These are phyloP conservation scores for Misgurnus anguillicaudatus DNA, from an alignment of 2,113 vertebrate genomes.

Conservation along the genomic window DNA sequence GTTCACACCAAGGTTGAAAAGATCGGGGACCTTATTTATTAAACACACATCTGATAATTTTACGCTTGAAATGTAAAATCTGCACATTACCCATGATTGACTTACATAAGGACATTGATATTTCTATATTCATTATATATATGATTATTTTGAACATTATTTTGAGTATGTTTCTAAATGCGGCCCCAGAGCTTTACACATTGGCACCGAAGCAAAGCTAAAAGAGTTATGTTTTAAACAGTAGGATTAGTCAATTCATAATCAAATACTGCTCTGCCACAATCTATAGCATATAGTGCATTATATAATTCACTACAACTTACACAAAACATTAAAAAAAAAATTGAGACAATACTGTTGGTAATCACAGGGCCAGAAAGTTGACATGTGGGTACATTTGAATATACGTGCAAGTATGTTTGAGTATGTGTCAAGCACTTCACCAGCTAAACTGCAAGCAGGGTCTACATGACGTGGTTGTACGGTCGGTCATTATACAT, in stretches of 20 bases:
- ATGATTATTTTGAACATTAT: background rate
- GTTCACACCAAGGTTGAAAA: slow-evolving; percentile 23
- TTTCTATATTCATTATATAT: too few species aligned
- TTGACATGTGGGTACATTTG: slow-evolving; percentile 15
- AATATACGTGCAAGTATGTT: slow-evolving; percentile 40
- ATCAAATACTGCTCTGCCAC: slow-evolving; percentile 10
- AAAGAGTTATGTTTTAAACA: background rate
- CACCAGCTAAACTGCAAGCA: slow-evolving; percentile 1
- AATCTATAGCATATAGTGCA: background rate
- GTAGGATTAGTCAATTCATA: slow-evolving; percentile 8
- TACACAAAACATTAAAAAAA: background rate
- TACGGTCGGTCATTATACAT: slow-evolving; percentile 66
- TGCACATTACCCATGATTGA: background rate
- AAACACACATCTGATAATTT: background rate
- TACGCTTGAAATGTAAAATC: too few species aligned
- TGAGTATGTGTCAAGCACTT: background rate
- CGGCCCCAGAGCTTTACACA: background rate
- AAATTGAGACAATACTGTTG: background rate
- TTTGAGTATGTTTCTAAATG: background rate
- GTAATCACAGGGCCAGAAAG: background rate
- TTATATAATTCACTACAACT: background rate
- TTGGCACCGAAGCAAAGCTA: slow-evolving; percentile 4
- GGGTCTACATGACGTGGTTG: slow-evolving; percentile 42
- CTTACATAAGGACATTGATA: background rate
- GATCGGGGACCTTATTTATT: slow-evolving; percentile 25